Evolutionary conservation across 2,113 vertebrate species (phyloP), one percentile per base, ranked within the genome.

Genomic region (Ochotona princeps): DNA sequence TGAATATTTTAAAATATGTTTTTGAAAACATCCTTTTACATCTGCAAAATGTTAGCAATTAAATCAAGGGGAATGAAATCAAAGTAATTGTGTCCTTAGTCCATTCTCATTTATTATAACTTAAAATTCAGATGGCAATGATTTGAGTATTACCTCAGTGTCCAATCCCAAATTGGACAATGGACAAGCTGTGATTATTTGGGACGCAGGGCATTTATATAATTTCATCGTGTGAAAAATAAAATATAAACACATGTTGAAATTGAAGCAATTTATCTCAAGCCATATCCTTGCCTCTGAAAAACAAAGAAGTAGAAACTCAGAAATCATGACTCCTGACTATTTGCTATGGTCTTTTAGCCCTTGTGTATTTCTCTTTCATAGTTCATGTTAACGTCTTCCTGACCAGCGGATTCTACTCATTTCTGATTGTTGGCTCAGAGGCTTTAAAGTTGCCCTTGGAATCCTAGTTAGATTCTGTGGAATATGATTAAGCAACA

Each of bases 281-380:
- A 76, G 26, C 92, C 67, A 79, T 18, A 92, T 12, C 3, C 9
- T 15, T n/a, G 30, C 51, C 32, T 86, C 20, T 79, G n/a, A 57
- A 15, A 79, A 91, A 91, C 7, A 85, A 93, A 85, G 4, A 70
- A 82, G 47, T 18, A 35, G 17, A 91, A 95, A 35, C 26, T 61
- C 86, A 54, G 28, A 44, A 54, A 32, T 23, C 30, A 2, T 61
- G 61, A 57, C 49, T 73, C 47, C 30, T 23, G 14, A 47, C 30
- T 89, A 44, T 57, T 51, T 79, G 0, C 2, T 14, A 20, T 12
- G n/a, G n/a, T 2, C 17, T 4, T 86, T 67, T 66, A 69, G 23
- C 1, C 4, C 28, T 12, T 14, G 26, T 23, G 18, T 75, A 44
- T 76, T 44, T 91, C 47, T 67, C 23, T 65, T 47, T 85, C 74